Evolutionary conservation across 2,113 vertebrate species (phyloP).

Genomic region (Chloebia gouldiae): DNA sequence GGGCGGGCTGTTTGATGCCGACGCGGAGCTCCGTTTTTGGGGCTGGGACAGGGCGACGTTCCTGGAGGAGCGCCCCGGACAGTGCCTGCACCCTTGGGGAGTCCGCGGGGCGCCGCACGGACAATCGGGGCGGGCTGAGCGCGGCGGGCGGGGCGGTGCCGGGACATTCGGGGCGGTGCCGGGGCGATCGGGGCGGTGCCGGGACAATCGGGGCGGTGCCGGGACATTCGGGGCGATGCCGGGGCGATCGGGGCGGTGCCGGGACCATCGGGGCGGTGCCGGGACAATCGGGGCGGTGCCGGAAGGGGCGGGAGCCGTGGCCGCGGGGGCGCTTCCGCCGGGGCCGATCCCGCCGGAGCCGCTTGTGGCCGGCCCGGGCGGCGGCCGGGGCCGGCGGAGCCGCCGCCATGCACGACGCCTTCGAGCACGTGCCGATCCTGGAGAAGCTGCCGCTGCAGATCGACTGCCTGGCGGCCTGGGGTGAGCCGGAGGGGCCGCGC

Average conservation of each 20-base stretch:
- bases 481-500: slow-evolving; percentile 70
- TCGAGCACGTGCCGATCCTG: slow-evolving; percentile 90
- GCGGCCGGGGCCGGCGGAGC: neutral
- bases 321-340: neutral
- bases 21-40: too few species aligned
- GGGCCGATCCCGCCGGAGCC: neutral
- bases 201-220: too few species aligned
- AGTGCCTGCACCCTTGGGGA: fast-evolving
- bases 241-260: too few species aligned
- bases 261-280: too few species aligned
- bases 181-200: neutral
- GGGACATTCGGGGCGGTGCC: neutral
- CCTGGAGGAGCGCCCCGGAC: fast-evolving
- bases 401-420: slow-evolving; percentile 92
- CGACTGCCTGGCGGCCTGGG: slow-evolving; percentile 95
- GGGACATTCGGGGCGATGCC: too few species aligned
- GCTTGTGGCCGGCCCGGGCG: neutral
- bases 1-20: too few species aligned
- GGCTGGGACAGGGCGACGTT: fast-evolving
- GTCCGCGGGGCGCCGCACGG: fast-evolving
- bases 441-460: slow-evolving; percentile 96
- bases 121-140: too few species aligned
- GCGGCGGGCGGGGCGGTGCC: neutral
- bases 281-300: too few species aligned
- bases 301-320: neutral